Base-by-base conservation (phyloP, 2,888 invertebrate genomes). In the Melanophora roralis region DNA sequence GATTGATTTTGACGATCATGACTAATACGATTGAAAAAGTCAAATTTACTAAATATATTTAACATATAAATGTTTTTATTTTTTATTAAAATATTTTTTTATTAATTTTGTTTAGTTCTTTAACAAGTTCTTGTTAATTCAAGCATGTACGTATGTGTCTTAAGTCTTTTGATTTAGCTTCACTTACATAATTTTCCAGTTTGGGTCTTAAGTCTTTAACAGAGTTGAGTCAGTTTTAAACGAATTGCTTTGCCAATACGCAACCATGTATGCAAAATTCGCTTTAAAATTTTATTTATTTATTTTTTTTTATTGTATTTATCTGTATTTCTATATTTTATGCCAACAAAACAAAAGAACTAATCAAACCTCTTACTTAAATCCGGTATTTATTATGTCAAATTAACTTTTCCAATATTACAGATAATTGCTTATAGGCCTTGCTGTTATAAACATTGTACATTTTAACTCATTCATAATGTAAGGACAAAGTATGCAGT, bases 331-430 rank as follows among this genome's bases (percentile, higher is more conserved):
- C 8, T 55, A 6, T 27, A 27, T 27, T 27, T 27, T 27, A 27
- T 19, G 7, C 6, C 5, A n/a, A 45, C 3, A 49, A 19, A 16
- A 59, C 45, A 45, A 60, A 19, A 38, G 27, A 49, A 49, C 19
- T 14, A 60, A 43, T 49, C 32, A 49, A 38, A 40, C 23, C 9
- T 62, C 2, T 53, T 55, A 38, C 45, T 65, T 64, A 73, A 73
- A 80, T 80, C 80, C 80, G 76, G 76, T 76, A 80, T 64, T 80
- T 80, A 73, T 43, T 76, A 34, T 80, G 76, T 76, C 76, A 80
- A 73, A 72, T 72, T 76, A 68, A 55, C 14, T 69, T 68, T 72
- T 64, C 36, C 34, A 53, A 49, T 40, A 14, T 53, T 21, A 45
- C 32, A 71, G 16, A 36, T 43, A 55, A 55, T 64, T 45, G 23